Percentiles rank a stretch among this genome's conserved stretches.
Conservation (phyloP, 2,888 invertebrate genomes). For the Nephrotoma guestfalica region DNA sequence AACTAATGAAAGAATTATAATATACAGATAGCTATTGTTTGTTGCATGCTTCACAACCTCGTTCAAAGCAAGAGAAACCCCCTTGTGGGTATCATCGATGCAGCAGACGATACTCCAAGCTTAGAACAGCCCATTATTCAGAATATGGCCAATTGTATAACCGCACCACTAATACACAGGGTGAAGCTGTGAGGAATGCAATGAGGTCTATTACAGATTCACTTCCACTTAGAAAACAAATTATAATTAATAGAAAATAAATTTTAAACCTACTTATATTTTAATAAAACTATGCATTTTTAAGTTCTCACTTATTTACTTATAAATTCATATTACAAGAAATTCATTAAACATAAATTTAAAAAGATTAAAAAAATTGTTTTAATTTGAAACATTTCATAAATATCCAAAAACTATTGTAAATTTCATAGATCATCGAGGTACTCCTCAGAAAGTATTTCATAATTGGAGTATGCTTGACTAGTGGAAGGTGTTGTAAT, state of each 20-base stretch:
- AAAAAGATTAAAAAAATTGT: background rate
- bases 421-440: too few species aligned
- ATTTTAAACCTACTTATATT: too few species aligned
- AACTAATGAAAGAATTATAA: too few species aligned
- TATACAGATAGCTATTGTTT: background rate
- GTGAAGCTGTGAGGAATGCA: background rate
- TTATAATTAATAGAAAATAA: background rate
- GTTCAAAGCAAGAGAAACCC: background rate
- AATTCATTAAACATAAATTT: background rate
- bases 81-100: background rate
- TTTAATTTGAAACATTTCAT: too few species aligned
- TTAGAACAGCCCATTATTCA: background rate
- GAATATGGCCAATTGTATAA: background rate
- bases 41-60: background rate
- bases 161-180: background rate
- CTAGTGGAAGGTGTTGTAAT: too few species aligned
- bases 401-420: too few species aligned
- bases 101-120: background rate
- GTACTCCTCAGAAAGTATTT: too few species aligned
- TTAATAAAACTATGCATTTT: too few species aligned
- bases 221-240: background rate
- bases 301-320: too few species aligned
- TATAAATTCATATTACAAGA: too few species aligned
- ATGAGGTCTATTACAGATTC: background rate
- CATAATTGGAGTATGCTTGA: too few species aligned